Evolutionary conservation across 2,888 invertebrate genomes (phyloP).

Genomic region (Ypsolopha sequella): DNA sequence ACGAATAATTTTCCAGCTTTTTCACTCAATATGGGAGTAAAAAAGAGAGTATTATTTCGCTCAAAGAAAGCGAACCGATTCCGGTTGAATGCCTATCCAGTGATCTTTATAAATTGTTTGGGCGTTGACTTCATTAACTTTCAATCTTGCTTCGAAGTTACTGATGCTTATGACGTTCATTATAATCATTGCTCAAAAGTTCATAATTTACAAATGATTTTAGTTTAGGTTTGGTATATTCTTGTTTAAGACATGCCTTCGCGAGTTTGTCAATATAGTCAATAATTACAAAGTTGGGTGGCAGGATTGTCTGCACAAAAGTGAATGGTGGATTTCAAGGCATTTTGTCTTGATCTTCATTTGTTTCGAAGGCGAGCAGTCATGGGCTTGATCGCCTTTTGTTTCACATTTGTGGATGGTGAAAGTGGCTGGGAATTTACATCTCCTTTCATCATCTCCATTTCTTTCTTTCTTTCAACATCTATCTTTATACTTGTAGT

Average conservation of each 20-base stretch:
- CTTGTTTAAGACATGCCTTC: no score
- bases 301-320: no score
- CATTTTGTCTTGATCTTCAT: background rate
- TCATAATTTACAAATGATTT: no score
- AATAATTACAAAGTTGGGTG: no score
- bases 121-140: conserved; percentile 1
- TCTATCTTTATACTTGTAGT: no score
- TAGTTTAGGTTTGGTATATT: background rate
- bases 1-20: no score
- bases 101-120: conserved; percentile 19
- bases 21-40: background rate
- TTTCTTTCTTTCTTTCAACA: no score
- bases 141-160: background rate
- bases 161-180: background rate
- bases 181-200: no score
- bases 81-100: conserved; percentile 28
- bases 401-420: background rate
- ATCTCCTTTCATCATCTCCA: no score
- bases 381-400: background rate
- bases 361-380: background rate
- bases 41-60: conserved; percentile 6
- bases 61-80: background rate
- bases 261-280: no score
- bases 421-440: background rate
- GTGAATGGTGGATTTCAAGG: no score